A percentile compares a stretch with the other conserved stretches of the same genome.
Conservation (phyloP, 2,888 invertebrate species). For the Aleiodes alternator region DNA sequence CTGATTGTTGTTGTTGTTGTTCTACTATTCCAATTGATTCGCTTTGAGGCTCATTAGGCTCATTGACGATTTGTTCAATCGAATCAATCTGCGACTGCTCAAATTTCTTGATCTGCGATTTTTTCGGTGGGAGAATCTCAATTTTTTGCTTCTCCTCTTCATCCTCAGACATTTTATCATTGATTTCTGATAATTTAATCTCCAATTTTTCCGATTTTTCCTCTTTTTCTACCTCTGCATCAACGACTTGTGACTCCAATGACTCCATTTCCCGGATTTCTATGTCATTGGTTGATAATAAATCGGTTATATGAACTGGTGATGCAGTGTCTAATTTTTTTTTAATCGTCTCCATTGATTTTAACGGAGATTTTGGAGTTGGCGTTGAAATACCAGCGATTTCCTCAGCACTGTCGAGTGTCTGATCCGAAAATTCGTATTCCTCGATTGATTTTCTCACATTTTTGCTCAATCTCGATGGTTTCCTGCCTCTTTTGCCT, state of each 20-base stretch:
- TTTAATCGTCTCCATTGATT: not conserved
- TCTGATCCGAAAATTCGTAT: constrained; percentile 60
- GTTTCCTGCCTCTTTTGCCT: constrained; percentile 58
- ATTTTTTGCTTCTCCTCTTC: constrained; percentile 47
- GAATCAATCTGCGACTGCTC: constrained; percentile 69
- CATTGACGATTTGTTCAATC: constrained; percentile 50
- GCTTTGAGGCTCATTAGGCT: constrained; percentile 25
- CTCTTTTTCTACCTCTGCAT: not conserved
- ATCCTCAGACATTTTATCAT: constrained; percentile 18
- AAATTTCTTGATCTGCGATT: constrained; percentile 73
- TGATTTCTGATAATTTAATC: too few species aligned
- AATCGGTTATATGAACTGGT: constrained; percentile 41
- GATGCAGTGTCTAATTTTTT: not conserved
- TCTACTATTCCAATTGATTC: constrained; percentile 37
- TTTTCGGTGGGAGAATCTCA: constrained; percentile 67
- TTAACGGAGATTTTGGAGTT: constrained; percentile 3
- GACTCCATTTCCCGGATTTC: constrained; percentile 32
- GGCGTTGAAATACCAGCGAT: not conserved
- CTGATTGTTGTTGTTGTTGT: not conserved
- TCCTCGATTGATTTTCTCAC: constrained; percentile 57
- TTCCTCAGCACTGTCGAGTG: constrained; percentile 47
- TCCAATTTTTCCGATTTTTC: not conserved
- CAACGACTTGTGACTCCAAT: not conserved
- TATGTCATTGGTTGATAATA: constrained; percentile 31
- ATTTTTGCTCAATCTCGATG: constrained; percentile 36